These are phyloP conservation scores for Acanthopagrus latus DNA, from an alignment of 2,797 vertebrate species.

Conservation along the genomic window DNA sequence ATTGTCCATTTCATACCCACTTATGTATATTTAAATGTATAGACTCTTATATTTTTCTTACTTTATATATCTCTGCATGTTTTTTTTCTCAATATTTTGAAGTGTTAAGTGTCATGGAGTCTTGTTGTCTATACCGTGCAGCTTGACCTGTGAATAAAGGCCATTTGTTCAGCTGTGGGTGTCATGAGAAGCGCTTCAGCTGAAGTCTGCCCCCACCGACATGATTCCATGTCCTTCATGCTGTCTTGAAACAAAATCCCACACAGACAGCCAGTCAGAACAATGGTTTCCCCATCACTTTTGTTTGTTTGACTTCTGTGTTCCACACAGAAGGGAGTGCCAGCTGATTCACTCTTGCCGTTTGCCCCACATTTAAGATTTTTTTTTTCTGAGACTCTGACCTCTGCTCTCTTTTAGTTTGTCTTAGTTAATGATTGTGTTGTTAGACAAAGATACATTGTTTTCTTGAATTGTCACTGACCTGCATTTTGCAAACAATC, in stretches of 20 bases:
- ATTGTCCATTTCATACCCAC: no score
- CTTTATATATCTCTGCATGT: neutral
- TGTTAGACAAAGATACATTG: neutral
- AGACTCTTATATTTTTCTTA: neutral
- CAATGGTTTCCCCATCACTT: neutral
- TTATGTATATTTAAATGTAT: neutral
- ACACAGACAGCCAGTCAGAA: neutral
- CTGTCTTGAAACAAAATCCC: constrained; percentile 13
- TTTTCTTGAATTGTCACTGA: constrained; percentile 2
- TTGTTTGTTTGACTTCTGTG: neutral
- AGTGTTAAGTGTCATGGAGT: neutral
- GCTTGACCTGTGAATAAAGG: constrained; percentile 25
- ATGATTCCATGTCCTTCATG: constrained; percentile 1
- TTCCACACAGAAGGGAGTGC: neutral
- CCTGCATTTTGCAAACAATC: constrained; percentile 13
- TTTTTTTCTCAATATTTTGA: neutral
- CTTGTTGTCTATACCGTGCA: neutral
- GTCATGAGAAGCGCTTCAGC: neutral
- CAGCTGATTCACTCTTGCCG: neutral
- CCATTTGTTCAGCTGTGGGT: constrained; percentile 23
- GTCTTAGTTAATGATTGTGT: constrained; percentile 3
- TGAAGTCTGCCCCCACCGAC: constrained; percentile 4
- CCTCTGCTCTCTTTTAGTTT: neutral
- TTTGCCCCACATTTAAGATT: neutral
- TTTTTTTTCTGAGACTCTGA: neutral